Percentiles rank a stretch among this genome's conserved stretches.
These are phyloP conservation scores for Cephus sareptanus DNA, from an alignment of 2,888 invertebrate species.

Conservation along the genomic window DNA sequence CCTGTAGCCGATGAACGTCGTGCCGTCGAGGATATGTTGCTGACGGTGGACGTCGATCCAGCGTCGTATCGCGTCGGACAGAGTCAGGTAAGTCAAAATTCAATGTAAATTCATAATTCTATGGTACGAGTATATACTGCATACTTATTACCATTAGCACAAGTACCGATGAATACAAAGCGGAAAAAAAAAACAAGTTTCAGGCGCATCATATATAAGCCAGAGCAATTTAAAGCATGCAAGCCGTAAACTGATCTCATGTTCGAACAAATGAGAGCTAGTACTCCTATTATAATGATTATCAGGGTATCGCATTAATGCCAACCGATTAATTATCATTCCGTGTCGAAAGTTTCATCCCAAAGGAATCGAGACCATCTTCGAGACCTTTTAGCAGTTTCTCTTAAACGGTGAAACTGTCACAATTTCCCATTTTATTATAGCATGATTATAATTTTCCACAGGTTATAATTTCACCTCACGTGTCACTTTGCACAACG, in stretches of 20 bases:
- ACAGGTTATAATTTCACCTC: background rate
- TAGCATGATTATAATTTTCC: background rate
- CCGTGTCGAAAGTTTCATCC: background rate
- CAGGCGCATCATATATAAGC: background rate
- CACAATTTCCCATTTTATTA: background rate
- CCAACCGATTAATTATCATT: background rate
- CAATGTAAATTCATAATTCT: background rate
- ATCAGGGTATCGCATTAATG: background rate
- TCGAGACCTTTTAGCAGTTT: background rate
- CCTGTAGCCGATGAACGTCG: constrained; percentile 70
- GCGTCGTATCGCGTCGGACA: constrained; percentile 90
- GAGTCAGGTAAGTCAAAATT: constrained; percentile 80
- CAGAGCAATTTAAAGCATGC: background rate
- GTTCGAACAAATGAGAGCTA: background rate
- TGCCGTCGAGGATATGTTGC: constrained; percentile 86
- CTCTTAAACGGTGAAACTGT: background rate
- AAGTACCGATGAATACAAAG: background rate
- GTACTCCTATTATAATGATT: background rate
- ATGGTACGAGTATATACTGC: background rate
- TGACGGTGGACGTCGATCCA: constrained; percentile 84
- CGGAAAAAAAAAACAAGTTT: background rate
- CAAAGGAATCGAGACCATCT: background rate
- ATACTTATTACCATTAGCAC: background rate
- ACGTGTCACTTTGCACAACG: background rate
- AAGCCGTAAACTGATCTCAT: background rate